Conservation (phyloP, 1,140 invertebrate genomes). For the Drosophila suzukii region DNA sequence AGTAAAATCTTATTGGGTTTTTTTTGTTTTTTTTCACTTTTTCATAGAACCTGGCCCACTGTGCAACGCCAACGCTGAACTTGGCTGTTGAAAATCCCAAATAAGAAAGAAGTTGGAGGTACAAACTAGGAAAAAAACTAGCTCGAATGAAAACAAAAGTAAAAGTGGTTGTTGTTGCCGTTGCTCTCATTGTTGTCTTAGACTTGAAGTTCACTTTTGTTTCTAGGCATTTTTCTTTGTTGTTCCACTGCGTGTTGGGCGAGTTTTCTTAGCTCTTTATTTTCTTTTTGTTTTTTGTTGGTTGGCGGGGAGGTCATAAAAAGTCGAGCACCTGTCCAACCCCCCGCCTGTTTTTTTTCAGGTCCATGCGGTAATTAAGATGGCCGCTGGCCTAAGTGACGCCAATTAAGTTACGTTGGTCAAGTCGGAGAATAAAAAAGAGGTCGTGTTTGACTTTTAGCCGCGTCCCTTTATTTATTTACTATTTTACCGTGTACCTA, state of each 20-base stretch:
- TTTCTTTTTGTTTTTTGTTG: slow-evolving; percentile 29
- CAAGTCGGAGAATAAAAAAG: slow-evolving; percentile 4
- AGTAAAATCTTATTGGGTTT: no score
- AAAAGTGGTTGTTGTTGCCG: slow-evolving; percentile 67
- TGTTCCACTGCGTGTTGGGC: slow-evolving; percentile 30
- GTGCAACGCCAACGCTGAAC: slow-evolving; percentile 58
- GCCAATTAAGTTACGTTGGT: slow-evolving; percentile 76
- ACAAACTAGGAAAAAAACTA: slow-evolving; percentile 17
- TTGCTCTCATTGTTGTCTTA: slow-evolving; percentile 55
- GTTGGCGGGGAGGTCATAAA: slow-evolving; percentile 18
- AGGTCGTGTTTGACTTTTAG: slow-evolving; percentile 19
- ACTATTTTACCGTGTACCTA: slow-evolving; percentile 42
- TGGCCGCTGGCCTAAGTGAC: slow-evolving; percentile 67
- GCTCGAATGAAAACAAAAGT: slow-evolving; percentile 65
- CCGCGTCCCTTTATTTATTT: slow-evolving; percentile 42
- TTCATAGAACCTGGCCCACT: slow-evolving; percentile 26
- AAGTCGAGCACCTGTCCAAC: slow-evolving; percentile 34
- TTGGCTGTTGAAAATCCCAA: slow-evolving; percentile 72
- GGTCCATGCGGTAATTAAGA: slow-evolving; percentile 72
- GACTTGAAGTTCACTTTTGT: slow-evolving; percentile 51
- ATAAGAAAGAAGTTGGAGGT: slow-evolving; percentile 32
- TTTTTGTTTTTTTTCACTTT: neutral
- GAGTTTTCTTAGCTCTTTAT: slow-evolving; percentile 37
- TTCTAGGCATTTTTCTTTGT: slow-evolving; percentile 69
- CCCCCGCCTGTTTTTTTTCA: slow-evolving; percentile 1